Evolutionary conservation across 2,888 invertebrate genomes (phyloP), one percentile per base, ranked within the genome.

Genomic region (Gortyna flavago): DNA sequence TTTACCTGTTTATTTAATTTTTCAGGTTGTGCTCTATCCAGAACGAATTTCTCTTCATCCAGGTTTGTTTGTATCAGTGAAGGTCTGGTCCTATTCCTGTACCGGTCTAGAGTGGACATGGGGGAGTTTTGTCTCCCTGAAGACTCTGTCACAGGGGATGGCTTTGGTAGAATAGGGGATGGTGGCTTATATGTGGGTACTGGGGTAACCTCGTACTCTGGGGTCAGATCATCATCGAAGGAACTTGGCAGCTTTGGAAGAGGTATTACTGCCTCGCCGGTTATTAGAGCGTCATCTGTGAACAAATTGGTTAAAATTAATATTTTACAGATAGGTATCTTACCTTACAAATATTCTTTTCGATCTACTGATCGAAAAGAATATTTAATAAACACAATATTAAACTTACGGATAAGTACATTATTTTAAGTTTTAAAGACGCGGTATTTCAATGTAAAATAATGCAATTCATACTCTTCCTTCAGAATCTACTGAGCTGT

Each of bases 1-100:
- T 41, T 57, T 80, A 96, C 97, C 95, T 97, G 96, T 85, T 97
- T 97, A 89, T 96, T 96, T 85, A 97, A 93, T 85, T 94, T 95
- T 88, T 97, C 97, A 48, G 97, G 97, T 87, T 97, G 97, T 79
- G 97, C 97, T 84, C 97, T 95, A 96, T 98, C 97, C 96, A 98
- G 96, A 93, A 98, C 97, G 91, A 98, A 97, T 96, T 98, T 97
- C 96, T 97, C 97, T 95, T 98, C 97, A 93, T 96, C 95, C 72
- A 93, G 75, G 70, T 89, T 94, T 0, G 93, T 94, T 80, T 95
- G 94, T 74, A 96, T 96, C 89, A 95, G 92, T 41, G 90, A 92
- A 0, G 96, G 95, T 82, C 96, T 92, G 82, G 92, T 96, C 74
- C 95, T 94, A 51, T 93, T 96, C 79, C 97, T 91, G 86, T 97